Evolutionary conservation across 2,888 invertebrate genomes (phyloP).

Genomic region (Syrphus vitripennis): DNA sequence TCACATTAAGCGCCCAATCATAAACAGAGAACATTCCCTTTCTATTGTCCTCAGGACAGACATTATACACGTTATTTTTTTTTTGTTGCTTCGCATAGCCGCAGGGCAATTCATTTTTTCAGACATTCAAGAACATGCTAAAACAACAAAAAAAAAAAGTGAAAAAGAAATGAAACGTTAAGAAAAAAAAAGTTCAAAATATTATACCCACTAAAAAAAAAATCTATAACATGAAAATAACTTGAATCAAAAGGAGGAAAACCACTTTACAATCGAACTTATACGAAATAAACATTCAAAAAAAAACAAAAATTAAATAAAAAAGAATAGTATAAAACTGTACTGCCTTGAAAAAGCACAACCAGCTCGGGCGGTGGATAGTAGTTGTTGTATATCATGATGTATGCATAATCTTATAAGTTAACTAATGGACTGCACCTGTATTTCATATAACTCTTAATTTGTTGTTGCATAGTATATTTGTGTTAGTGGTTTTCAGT

Average conservation of each 20-base stretch:
- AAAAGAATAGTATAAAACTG: constrained; percentile 33
- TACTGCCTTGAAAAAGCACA: constrained; percentile 68
- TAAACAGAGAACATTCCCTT: constrained; percentile 30
- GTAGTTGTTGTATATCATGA: not conserved
- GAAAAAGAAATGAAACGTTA: not conserved
- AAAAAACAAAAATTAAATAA: not conserved
- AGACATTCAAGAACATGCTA: constrained; percentile 19
- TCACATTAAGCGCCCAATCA: constrained; percentile 11
- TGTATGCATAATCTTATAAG: constrained; percentile 44
- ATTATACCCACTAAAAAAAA: not conserved
- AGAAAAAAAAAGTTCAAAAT: not conserved
- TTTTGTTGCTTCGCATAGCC: not conserved
- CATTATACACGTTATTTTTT: not conserved
- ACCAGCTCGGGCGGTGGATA: constrained; percentile 53
- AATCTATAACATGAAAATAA: constrained; percentile 21
- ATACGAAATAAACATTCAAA: not conserved
- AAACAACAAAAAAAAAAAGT: not conserved
- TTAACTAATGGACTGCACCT: constrained; percentile 64
- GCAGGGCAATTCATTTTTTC: constrained; percentile 10
- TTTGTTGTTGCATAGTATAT: not conserved
- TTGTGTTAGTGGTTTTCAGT: constrained; percentile 22
- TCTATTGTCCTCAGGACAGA: constrained; percentile 32
- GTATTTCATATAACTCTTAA: constrained; percentile 42
- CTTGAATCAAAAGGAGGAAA: constrained; percentile 54
- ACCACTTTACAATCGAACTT: constrained; percentile 59